phyloP scores from a whole-genome alignment of 2,113 vertebrate species.

The Neopipo cinnamomea region DNA sequence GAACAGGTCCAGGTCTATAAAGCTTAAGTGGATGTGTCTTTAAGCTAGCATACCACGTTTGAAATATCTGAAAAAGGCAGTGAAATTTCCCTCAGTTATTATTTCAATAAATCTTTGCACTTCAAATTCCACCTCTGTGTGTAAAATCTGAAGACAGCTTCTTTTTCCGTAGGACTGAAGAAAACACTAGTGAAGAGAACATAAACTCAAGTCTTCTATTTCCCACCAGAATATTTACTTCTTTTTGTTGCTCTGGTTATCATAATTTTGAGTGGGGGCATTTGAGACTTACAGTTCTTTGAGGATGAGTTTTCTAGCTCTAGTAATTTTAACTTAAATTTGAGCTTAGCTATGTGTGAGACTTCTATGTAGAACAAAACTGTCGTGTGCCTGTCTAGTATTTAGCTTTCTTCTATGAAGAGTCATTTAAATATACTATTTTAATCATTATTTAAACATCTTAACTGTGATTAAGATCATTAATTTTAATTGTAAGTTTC shows the following conservation, averaged over 20 bases:
- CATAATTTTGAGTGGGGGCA: background rate
- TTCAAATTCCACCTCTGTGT: background rate
- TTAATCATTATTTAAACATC: background rate
- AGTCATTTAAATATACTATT: background rate
- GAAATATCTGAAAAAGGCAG: background rate
- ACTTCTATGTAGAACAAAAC: background rate
- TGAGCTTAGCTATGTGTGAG: background rate
- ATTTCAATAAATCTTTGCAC: background rate
- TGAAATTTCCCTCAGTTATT: background rate
- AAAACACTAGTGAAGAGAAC: background rate
- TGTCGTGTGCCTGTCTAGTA: background rate
- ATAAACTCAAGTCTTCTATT: background rate
- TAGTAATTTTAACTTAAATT: background rate
- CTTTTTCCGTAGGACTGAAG: background rate
- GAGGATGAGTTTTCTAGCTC: background rate
- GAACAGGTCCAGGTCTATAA: background rate
- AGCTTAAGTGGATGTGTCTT: rapidly evolving
- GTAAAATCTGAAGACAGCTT: background rate
- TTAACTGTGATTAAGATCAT: background rate
- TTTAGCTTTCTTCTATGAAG: background rate
- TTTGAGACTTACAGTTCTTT: background rate
- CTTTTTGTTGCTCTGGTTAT: background rate
- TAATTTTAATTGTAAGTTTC: background rate
- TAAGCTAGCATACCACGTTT: background rate
- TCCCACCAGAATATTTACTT: background rate